These are phyloP conservation scores for Galendromus occidentalis DNA, from an alignment of 1,140 invertebrate species.

Conservation along the genomic window DNA sequence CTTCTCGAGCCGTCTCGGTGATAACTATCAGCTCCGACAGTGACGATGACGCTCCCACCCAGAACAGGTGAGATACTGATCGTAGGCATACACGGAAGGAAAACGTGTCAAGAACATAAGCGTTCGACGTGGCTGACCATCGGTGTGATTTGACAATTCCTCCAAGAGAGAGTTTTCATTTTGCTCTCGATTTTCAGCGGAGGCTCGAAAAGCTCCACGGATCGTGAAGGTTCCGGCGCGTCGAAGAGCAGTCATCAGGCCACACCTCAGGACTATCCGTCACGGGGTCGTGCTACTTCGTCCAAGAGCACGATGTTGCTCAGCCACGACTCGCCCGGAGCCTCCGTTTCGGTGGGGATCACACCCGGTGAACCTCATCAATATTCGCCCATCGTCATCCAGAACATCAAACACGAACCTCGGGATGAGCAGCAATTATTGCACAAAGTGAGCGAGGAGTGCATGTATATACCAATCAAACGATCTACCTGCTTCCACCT, in stretches of 20 bases:
- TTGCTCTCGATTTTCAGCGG: neutral
- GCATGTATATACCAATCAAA: too few species aligned
- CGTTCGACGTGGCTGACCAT: too few species aligned
- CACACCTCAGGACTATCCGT: neutral
- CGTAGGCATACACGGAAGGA: too few species aligned
- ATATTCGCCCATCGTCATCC: neutral
- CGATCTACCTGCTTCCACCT: too few species aligned
- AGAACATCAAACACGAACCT: slow-evolving; percentile 8
- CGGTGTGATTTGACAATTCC: too few species aligned
- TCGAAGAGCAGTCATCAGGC: neutral
- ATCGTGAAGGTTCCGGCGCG: neutral
- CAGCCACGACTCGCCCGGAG: neutral
- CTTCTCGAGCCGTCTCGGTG: slow-evolving; percentile 58
- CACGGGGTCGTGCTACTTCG: neutral
- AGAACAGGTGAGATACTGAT: neutral
- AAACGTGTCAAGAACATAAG: neutral
- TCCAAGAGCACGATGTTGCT: slow-evolving; percentile 10
- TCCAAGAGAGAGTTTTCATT: neutral
- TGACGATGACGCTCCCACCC: slow-evolving; percentile 41
- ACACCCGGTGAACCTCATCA: neutral
- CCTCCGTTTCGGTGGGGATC: neutral
- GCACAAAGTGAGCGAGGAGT: neutral
- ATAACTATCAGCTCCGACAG: slow-evolving; percentile 92
- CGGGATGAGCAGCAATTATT: neutral
- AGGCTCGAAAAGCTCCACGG: neutral